Percentiles rank a stretch among this genome's conserved stretches.
phyloP scores from a whole-genome alignment of 1,140 invertebrate genomes.

The Cyclina sinensis region DNA sequence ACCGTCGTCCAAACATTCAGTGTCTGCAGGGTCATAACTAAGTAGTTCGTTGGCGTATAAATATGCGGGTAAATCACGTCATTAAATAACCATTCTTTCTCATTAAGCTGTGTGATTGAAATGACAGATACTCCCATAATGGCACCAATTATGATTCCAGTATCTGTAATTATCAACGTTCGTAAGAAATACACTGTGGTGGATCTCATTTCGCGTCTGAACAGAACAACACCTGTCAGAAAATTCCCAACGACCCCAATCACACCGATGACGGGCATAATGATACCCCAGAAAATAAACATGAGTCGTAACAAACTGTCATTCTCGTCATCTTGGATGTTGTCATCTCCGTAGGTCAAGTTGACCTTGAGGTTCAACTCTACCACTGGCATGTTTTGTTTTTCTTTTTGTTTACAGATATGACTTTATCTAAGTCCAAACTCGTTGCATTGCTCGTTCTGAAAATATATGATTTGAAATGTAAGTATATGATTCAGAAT shows the following conservation, averaged over 20 bases:
- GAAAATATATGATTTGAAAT: no score
- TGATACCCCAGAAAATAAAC: constrained; percentile 82
- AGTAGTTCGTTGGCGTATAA: constrained; percentile 79
- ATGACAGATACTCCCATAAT: constrained; percentile 86
- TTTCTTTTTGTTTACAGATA: no score
- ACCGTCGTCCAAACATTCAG: constrained; percentile 85
- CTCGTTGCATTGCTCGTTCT: no score
- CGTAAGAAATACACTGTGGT: constrained; percentile 84
- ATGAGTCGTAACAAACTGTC: constrained; percentile 15
- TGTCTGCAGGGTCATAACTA: constrained; percentile 84
- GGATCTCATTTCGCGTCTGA: constrained; percentile 83
- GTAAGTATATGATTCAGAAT: no score
- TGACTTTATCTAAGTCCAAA: no score
- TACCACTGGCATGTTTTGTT: not conserved
- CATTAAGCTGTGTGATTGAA: constrained; percentile 80
- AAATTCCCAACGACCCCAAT: constrained; percentile 84
- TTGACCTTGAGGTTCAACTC: constrained; percentile 77
- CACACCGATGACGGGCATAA: constrained; percentile 78
- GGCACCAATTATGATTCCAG: constrained; percentile 91
- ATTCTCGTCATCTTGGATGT: constrained; percentile 67
- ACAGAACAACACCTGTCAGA: constrained; percentile 84
- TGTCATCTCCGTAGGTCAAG: constrained; percentile 75
- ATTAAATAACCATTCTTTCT: constrained; percentile 89
- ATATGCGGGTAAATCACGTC: constrained; percentile 81
- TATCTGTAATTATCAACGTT: constrained; percentile 83